These are phyloP conservation scores for Epinephelus coioides DNA, from an alignment of 2,797 vertebrate species.

Conservation along the genomic window DNA sequence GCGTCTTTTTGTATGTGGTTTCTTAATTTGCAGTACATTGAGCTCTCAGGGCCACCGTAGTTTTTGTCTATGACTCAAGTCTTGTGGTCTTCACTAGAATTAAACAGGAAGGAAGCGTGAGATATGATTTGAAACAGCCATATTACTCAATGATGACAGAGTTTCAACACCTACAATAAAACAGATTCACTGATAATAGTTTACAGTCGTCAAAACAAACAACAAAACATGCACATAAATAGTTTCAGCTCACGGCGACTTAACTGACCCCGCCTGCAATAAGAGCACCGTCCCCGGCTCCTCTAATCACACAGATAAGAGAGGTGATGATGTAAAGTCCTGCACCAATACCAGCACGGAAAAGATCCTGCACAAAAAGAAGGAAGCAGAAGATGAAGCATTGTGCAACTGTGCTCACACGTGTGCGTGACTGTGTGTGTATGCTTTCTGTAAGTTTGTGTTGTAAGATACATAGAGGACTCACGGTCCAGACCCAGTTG, in stretches of 20 bases:
- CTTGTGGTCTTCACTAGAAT: background rate
- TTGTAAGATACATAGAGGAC: slow-evolving; percentile 50
- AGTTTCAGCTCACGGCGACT: background rate
- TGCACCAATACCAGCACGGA: slow-evolving; percentile 77
- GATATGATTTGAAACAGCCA: background rate
- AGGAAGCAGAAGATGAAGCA: slow-evolving; percentile 8
- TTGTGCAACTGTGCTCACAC: background rate
- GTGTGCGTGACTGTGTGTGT: background rate
- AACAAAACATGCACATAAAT: background rate
- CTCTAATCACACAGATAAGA: slow-evolving; percentile 79
- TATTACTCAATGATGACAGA: background rate
- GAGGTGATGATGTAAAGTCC: slow-evolving; percentile 83
- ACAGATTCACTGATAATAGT: background rate
- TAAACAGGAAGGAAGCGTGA: slow-evolving; percentile 49
- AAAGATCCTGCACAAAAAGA: slow-evolving; percentile 76
- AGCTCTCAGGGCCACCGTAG: no score
- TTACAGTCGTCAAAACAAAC: slow-evolving; percentile 22
- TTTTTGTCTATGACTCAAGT: background rate
- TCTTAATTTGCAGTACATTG: no score
- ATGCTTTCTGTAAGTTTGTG: accelerated
- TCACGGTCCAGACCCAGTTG: slow-evolving; percentile 92
- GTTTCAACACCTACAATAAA: background rate
- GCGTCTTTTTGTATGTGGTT: no score
- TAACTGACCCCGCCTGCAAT: slow-evolving; percentile 85
- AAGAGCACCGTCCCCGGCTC: slow-evolving; percentile 70